Evolutionary conservation across 2,888 invertebrate genomes (phyloP).

Genomic region (Scelioninae gen. 1): DNA sequence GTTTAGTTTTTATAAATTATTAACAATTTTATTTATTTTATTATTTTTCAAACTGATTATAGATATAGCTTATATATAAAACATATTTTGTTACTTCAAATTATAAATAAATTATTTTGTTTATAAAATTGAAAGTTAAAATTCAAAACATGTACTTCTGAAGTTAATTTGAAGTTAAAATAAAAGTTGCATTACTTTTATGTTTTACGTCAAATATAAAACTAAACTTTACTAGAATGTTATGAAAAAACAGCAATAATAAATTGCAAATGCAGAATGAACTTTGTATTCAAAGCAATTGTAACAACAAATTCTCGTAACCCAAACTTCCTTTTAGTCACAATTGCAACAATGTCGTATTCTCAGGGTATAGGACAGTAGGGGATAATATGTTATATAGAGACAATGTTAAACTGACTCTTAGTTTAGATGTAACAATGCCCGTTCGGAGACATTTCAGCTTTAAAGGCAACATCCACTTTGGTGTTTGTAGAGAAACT

Average conservation of each 20-base stretch:
- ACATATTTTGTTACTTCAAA: too few species aligned
- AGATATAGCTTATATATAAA: too few species aligned
- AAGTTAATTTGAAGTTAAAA: not conserved
- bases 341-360: constrained; percentile 60
- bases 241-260: not conserved
- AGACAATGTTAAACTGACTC: constrained; percentile 56
- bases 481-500: constrained; percentile 37
- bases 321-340: constrained; percentile 56
- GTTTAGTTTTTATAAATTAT: too few species aligned
- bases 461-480: constrained; percentile 54
- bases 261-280: constrained; percentile 11
- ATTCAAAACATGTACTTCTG: too few species aligned
- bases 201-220: not conserved
- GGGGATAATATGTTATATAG: constrained; percentile 60
- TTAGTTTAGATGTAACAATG: constrained; percentile 58
- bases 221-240: not conserved
- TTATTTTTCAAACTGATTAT: too few species aligned
- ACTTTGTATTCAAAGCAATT: constrained; percentile 31
- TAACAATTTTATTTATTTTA: too few species aligned
- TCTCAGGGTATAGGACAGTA: constrained; percentile 45
- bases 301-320: constrained; percentile 55
- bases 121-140: too few species aligned
- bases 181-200: not conserved
- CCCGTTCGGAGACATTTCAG: constrained; percentile 51
- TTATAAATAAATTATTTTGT: not conserved